Percentiles rank a stretch among this genome's conserved stretches.
Conservation (phyloP, 2,888 invertebrate species). For the Orthosia cruda region DNA sequence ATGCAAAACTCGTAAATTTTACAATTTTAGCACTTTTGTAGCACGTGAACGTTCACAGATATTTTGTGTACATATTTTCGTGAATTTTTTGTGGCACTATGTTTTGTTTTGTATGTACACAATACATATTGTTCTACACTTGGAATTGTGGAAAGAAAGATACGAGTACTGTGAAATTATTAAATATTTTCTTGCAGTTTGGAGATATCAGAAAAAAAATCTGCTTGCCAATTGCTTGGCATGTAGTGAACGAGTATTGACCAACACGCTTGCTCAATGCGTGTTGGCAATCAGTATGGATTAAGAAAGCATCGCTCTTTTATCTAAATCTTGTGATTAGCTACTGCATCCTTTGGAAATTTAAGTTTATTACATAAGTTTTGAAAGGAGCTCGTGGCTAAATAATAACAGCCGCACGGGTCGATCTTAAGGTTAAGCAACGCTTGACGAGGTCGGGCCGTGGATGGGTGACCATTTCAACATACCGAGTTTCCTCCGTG, state of each 20-base stretch:
- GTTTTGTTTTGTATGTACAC: slow-evolving; percentile 19
- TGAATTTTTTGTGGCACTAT: slow-evolving; percentile 17
- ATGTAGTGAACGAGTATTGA: background rate
- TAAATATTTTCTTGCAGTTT: background rate
- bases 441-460: no score
- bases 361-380: no score
- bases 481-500: no score
- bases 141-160: slow-evolving; percentile 5
- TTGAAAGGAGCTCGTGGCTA: no score
- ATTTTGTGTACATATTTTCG: slow-evolving; percentile 46
- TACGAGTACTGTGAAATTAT: background rate
- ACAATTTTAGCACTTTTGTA: slow-evolving; percentile 47
- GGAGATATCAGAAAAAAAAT: background rate
- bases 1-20: slow-evolving; percentile 57
- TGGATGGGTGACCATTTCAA: no score
- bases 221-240: no score
- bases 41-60: slow-evolving; percentile 24
- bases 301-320: no score
- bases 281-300: background rate
- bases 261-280: background rate
- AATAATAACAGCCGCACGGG: no score
- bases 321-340: no score
- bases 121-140: background rate
- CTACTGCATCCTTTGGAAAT: no score
- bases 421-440: no score